Evolutionary conservation across 2,888 invertebrate species (phyloP), one percentile per base, ranked within the genome.

Genomic region (Odontomyia ornata): DNA sequence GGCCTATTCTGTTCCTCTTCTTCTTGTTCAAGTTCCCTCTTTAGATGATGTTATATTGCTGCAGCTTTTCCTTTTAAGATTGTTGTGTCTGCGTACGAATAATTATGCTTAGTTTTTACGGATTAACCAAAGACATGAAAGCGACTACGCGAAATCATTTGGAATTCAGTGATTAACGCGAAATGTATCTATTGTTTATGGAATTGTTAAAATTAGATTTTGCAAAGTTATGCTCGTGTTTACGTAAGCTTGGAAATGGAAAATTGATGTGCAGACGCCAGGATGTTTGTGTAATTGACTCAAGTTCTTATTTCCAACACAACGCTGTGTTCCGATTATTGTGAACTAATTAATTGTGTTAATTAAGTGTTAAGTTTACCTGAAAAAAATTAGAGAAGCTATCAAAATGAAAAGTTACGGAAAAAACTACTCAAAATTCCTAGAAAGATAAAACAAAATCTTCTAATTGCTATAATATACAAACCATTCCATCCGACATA

Each of bases 121-220:
- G 9, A 36, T 36, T 5, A 36, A 9, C 9, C 5, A 36, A 36
- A 36, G 36, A 36, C 36, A 5, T 9, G 5, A 9, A 36, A 36
- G 9, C 9, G 36, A 36, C 9, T 36, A 36, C 5, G 5, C 36
- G 36, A 36, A 36, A 36, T 5, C 36, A 36, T 9, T 36, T 36
- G 36, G 36, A 36, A 36, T 5, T 36, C 36, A 36, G 9, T 36
- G 36, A 36, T 36, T 36, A 36, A 36, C 52, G 15, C 60, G 25
- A 60, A n/a, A 28, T n/a, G 27, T 64, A 64, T 64, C 64, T 64
- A 64, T 64, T 64, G 64, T 64, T 64, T 64, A 64, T 30, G 30
- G 11, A 25, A n/a, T 15, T n/a, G 9, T 64, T 64, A 64, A 15
- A 64, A 64, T 28, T 64, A 64, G 64, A 64, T 64, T 64, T 28